Percentiles rank a stretch among this genome's conserved stretches.
Evolutionary conservation across 1,140 invertebrate species (phyloP).

Genomic region (Megalopta genalis): DNA sequence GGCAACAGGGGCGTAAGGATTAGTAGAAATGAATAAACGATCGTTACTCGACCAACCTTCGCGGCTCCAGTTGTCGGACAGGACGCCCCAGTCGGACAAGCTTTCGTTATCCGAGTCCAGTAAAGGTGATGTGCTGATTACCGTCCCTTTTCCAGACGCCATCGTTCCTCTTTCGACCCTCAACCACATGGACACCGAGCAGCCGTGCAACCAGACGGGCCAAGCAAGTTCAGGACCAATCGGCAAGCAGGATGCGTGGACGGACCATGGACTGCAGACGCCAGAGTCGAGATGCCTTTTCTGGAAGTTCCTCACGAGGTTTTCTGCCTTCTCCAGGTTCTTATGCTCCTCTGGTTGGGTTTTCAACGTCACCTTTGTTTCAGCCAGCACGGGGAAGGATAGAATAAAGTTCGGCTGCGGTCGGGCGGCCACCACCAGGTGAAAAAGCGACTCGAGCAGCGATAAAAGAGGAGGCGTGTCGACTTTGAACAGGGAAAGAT

Average conservation of each 20-base stretch:
- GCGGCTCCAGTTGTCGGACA: slow-evolving; percentile 78
- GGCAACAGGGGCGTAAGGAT: too few species aligned
- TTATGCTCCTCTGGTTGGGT: slow-evolving; percentile 58
- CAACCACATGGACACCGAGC: slow-evolving; percentile 82
- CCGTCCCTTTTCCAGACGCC: slow-evolving; percentile 53
- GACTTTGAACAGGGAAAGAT: slow-evolving; percentile 82
- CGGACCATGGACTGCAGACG: slow-evolving; percentile 80
- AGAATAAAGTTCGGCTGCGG: slow-evolving; percentile 82
- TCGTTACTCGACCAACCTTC: slow-evolving; percentile 66
- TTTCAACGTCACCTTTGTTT: slow-evolving; percentile 36
- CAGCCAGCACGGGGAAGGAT: slow-evolving; percentile 78
- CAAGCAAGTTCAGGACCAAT: slow-evolving; percentile 80
- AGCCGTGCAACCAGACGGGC: slow-evolving; percentile 84
- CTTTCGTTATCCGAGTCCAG: slow-evolving; percentile 73
- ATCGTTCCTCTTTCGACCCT: slow-evolving; percentile 75
- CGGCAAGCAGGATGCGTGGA: slow-evolving; percentile 78
- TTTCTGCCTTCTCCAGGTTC: slow-evolving; percentile 70
- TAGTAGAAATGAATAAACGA: too few species aligned
- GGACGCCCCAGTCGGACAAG: slow-evolving; percentile 76
- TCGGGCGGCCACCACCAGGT: slow-evolving; percentile 76
- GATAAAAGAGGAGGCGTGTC: slow-evolving; percentile 79
- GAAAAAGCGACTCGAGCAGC: slow-evolving; percentile 80
- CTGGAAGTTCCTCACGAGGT: slow-evolving; percentile 72
- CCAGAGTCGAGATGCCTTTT: slow-evolving; percentile 71
- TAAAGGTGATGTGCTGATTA: slow-evolving; percentile 52